Base-by-base conservation (phyloP, 1,140 invertebrate genomes). In the Helicoverpa armigera region DNA sequence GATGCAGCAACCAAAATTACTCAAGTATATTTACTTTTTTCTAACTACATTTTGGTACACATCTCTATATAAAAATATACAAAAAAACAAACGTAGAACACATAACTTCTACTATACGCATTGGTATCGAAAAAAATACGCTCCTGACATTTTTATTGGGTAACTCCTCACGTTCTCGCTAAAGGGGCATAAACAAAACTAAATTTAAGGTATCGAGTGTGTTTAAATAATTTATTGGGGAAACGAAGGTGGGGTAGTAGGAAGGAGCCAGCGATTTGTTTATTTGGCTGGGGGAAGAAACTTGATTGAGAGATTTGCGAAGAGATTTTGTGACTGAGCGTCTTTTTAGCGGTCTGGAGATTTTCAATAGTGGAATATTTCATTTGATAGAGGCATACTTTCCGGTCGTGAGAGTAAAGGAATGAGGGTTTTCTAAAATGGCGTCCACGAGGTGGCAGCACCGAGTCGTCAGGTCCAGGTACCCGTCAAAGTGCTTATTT, bases 181-280 rank as follows among this genome's bases (percentile, higher is more conserved):
- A 65, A 29, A 53, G 72, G 58, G 31, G 50, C 35, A 61, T 82
- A 82, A 82, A 82, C 81, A 82, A 82, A 82, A 79, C 81, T 60
- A 75, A 82, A 82, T 82, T 82, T 82, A 82, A 82, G 81, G 69
- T 79, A 82, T 82, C 81, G 69, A 69, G 31, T 69, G 43, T 31
- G 58, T 35, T 74, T 82, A 31, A 73, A 82, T 82, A 82, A 82
- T 82, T 79, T 70, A 82, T 82, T 61, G 16, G 72, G 29, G n/a
- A 48, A 35, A 60, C 56, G 56, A 16, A 50, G 2, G 16, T 18
- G 54, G 3, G 35, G 35, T 58, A 74, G 53, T 18, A 16, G 13
- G 3, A 16, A 18, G 48, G 72, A 58, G 56, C n/a, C 14, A 60
- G 72, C 72, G 50, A n/a, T 56, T 35, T 35, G 31, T 35, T 10